Conservation (phyloP, 2,797 vertebrate species). For the Falco novaeseelandiae region DNA sequence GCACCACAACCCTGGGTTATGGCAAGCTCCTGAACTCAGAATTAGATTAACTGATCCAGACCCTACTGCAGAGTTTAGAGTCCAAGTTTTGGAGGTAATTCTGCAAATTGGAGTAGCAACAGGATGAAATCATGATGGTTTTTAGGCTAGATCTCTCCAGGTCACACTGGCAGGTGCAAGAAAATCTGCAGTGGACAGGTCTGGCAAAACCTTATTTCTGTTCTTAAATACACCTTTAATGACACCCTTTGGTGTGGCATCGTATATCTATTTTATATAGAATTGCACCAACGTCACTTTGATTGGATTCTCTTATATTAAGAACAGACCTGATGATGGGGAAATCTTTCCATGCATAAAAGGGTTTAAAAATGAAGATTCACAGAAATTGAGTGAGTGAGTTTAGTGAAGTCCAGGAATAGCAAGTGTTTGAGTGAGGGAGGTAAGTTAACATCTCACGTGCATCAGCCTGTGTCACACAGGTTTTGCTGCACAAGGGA, state of each 20-base stretch:
- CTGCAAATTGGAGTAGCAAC: not conserved
- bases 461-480: not conserved
- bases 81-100: not conserved
- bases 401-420: not conserved
- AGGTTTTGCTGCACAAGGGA: not conserved
- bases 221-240: not conserved
- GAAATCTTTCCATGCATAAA: not conserved
- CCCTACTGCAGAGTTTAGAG: not conserved
- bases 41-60: not conserved
- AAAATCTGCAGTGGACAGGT: not conserved
- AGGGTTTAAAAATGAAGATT: not conserved
- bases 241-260: not conserved
- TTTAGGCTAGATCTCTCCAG: not conserved
- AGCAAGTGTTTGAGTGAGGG: not conserved
- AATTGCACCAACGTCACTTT: not conserved
- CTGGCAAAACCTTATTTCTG: not conserved
- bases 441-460: not conserved
- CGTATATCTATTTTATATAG: too few species aligned
- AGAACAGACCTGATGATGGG: not conserved
- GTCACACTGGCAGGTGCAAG: not conserved
- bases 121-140: not conserved
- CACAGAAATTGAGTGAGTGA: not conserved
- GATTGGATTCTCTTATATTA: not conserved
- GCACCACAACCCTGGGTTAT: not conserved
- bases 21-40: not conserved